Evolutionary conservation across 2,113 vertebrate genomes (phyloP), one percentile per base, ranked within the genome.

Genomic region (Stercorarius parasiticus): DNA sequence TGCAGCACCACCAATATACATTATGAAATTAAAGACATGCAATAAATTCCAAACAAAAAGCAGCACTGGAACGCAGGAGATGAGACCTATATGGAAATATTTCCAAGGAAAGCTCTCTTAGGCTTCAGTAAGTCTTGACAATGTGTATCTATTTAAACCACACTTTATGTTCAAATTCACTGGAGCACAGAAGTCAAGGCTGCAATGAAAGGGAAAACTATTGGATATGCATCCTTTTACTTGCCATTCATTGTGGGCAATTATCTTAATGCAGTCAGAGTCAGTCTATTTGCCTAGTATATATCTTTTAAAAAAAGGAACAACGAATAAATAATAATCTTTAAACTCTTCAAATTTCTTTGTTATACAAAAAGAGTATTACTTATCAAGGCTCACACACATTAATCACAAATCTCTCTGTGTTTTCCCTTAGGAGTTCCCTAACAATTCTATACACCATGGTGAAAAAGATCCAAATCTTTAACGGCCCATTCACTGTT

Each of bases 31-130:
- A 86, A 85, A 82, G 45, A 55, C 1, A 34, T 17, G 1, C 21
- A 53, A 95, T 90, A 88, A 92, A 90, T 92, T 90, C 38, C 55
- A 78, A 95, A 55, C n/a, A 82, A 88, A 92, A 94, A 67, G 45
- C 32, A 86, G 52, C 43, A 47, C 13, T 90, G 79, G 79, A 93
- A 74, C 7, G 13, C 50, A 64, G 52, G 34, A 92, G 69, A 88
- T 40, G n/a, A 90, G 72, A 88, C 21, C 88, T 86, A 27, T 0
- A 32, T 2, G 21, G 61, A 43, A 96, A 64, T 34, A 27, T 43
- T 88, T 95, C 67, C 38, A 93, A 81, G 52, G 59, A 90, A 92
- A 23, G 29, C 43, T 83, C 36, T 72, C 65, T 64, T 70, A 90
- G 59, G 55, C 69, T 86, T 90, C 79, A 66, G 38, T 88, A 90